Percentiles rank a stretch among this genome's conserved stretches.
Conservation (phyloP, 2,888 invertebrate species). For the Sinotaia quadrata region DNA sequence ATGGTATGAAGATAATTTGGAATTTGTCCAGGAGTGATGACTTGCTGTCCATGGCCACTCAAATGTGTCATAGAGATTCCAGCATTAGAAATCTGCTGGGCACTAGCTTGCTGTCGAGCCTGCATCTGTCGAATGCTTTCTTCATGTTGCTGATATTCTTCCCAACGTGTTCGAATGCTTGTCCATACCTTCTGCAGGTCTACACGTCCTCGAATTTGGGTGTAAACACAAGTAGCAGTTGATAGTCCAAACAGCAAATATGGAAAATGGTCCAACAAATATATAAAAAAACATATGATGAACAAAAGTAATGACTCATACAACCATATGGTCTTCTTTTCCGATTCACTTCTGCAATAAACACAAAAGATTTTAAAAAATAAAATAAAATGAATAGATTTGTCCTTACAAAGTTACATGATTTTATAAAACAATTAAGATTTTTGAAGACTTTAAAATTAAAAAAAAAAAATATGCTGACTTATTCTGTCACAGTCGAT, state of each 20-base stretch:
- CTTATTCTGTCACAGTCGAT: no score
- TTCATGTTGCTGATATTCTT: constrained; percentile 65
- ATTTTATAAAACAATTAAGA: not conserved
- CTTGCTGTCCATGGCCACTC: not conserved
- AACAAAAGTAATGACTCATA: constrained; percentile 56
- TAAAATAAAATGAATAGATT: no score
- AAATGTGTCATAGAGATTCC: no score
- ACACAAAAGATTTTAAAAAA: no score
- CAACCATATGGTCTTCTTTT: constrained; percentile 64
- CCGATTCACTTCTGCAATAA: constrained; percentile 56
- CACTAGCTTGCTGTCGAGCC: constrained; percentile 37
- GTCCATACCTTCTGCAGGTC: constrained; percentile 51
- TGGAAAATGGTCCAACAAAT: constrained; percentile 60
- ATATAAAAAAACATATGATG: constrained; percentile 50
- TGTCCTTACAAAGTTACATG: no score
- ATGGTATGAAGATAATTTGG: constrained; percentile 10
- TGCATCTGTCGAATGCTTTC: constrained; percentile 59
- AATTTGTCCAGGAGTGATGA: not conserved
- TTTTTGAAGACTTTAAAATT: no score
- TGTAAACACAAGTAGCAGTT: constrained; percentile 57
- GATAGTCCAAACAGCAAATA: constrained; percentile 54
- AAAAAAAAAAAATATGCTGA: no score
- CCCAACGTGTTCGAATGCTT: constrained; percentile 59
- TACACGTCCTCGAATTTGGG: constrained; percentile 56
- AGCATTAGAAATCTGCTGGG: not conserved